A percentile compares a stretch with the other conserved stretches of the same genome.
phyloP scores from a whole-genome alignment of 2,113 vertebrate genomes.

The Ochotona curzoniae region DNA sequence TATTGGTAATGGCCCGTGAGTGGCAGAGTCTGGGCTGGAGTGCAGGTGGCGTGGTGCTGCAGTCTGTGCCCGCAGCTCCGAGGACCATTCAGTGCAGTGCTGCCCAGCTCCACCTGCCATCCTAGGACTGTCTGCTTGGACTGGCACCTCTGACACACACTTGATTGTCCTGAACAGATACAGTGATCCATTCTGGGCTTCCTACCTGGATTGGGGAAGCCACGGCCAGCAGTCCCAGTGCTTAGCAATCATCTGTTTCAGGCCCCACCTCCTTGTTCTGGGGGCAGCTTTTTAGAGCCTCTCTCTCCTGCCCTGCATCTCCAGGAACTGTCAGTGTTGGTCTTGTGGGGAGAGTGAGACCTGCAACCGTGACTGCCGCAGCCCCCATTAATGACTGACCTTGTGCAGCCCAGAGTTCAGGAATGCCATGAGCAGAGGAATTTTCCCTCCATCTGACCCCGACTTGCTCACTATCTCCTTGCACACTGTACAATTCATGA shows the following conservation, averaged over 20 bases:
- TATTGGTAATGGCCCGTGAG: not conserved
- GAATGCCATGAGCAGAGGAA: not conserved
- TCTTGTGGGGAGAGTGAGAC: not conserved
- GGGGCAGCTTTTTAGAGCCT: not conserved
- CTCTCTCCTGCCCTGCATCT: not conserved
- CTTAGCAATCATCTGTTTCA: not conserved
- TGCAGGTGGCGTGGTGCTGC: not conserved
- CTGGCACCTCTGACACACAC: not conserved
- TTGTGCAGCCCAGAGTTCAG: not conserved
- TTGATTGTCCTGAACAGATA: not conserved
- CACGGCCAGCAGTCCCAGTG: not conserved
- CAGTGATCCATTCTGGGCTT: not conserved
- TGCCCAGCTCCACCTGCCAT: fast-evolving
- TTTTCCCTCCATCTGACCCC: not conserved
- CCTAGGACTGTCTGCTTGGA: not conserved
- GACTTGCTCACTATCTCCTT: fast-evolving
- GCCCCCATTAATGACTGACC: not conserved
- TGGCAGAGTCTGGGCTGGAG: not conserved
- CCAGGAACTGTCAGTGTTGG: not conserved
- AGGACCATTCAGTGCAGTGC: not conserved
- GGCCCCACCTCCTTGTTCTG: not conserved
- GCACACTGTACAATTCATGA: not conserved
- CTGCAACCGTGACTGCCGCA: not conserved
- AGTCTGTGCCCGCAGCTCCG: not conserved
- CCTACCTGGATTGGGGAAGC: not conserved